A percentile compares a stretch with the other conserved stretches of the same genome.
These are phyloP conservation scores for Tinea semifulvella DNA, from an alignment of 2,888 invertebrate genomes.

Conservation along the genomic window DNA sequence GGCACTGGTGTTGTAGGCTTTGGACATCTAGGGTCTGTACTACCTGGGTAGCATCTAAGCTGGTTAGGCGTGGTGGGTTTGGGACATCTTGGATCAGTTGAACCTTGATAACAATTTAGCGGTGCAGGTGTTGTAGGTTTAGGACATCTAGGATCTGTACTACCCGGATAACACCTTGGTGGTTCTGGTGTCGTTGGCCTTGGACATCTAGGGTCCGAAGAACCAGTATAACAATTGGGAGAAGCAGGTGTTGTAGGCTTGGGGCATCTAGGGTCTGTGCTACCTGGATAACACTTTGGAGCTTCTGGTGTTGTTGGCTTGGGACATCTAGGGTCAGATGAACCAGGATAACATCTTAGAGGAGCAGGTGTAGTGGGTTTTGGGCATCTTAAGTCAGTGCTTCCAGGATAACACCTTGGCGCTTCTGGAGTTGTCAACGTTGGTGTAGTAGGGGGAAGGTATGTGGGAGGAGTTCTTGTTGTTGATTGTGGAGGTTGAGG, in stretches of 20 bases:
- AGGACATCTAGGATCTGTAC: constrained; percentile 28
- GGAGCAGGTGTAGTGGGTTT: constrained; percentile 25
- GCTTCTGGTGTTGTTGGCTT: constrained; percentile 23
- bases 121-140: constrained; percentile 26
- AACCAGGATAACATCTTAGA: constrained; percentile 28
- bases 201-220: constrained; percentile 26
- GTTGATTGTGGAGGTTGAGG: constrained; percentile 32
- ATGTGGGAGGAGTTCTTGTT: constrained; percentile 27
- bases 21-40: constrained; percentile 23
- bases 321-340: constrained; percentile 32
- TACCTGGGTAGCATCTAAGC: constrained; percentile 28
- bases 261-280: constrained; percentile 33
- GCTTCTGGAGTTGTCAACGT: constrained; percentile 24
- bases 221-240: constrained; percentile 25
- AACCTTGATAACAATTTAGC: constrained; percentile 19
- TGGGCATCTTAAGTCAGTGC: constrained; percentile 24
- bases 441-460: constrained; percentile 27
- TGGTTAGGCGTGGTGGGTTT: constrained; percentile 22
- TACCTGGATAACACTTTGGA: constrained; percentile 34
- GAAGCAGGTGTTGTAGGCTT: constrained; percentile 24
- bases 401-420: constrained; percentile 24
- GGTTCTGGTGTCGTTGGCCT: constrained; percentile 25
- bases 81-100: constrained; percentile 28
- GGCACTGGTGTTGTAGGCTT: constrained; percentile 19
- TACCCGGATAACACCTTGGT: constrained; percentile 22